Conservation (phyloP, 1,140 invertebrate genomes). For the Portunus trituberculatus region DNA sequence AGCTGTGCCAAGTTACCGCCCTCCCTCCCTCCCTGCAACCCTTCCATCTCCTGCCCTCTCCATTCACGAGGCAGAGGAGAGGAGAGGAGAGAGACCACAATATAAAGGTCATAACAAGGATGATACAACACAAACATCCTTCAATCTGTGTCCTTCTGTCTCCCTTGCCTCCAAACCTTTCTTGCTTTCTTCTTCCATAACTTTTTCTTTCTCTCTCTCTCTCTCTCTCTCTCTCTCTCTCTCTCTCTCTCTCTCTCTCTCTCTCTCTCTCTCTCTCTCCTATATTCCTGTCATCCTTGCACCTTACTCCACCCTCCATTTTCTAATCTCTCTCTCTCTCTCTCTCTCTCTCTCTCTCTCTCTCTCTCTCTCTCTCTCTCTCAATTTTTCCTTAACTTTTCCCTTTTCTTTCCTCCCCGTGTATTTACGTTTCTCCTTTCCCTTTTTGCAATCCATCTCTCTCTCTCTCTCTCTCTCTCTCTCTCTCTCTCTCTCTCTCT, state of each 20-base stretch:
- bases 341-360: no score
- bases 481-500: no score
- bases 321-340: background rate
- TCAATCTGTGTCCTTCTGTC: no score
- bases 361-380: background rate
- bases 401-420: background rate
- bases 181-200: background rate
- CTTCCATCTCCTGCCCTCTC: no score
- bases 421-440: background rate
- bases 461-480: no score
- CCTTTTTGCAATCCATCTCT: background rate
- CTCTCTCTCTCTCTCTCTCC: background rate
- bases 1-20: constrained; percentile 6
- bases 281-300: background rate
- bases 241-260: background rate
- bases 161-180: no score
- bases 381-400: no score
- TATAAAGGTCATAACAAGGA: no score
- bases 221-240: background rate
- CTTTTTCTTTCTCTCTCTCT: background rate
- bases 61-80: no score
- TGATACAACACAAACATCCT: no score
- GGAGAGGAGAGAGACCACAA: no score
- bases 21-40: no score
- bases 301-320: background rate